Percentiles rank a stretch among this genome's conserved stretches.
Conservation (phyloP, 2,797 vertebrate genomes). For the Choloepus didactylus region DNA sequence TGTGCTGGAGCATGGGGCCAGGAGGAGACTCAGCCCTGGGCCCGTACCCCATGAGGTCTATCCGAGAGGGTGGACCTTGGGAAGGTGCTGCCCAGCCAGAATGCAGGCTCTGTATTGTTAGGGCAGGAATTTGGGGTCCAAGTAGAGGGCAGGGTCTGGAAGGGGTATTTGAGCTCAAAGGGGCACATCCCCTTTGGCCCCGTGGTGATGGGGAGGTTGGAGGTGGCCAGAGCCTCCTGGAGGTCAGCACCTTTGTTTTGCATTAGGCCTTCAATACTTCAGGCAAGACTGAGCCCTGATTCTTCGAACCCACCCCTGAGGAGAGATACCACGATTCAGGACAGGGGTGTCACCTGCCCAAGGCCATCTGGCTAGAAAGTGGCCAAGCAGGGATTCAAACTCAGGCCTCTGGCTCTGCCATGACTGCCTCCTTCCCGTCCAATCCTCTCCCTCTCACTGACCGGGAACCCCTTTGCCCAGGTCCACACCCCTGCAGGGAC, state of each 20-base stretch:
- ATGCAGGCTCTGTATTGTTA: neutral
- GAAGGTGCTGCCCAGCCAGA: neutral
- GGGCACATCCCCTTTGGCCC: neutral
- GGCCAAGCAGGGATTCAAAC: neutral
- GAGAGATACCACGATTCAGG: neutral
- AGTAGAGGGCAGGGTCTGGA: neutral
- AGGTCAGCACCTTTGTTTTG: neutral
- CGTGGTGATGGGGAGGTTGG: neutral
- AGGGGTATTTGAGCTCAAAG: rapidly evolving
- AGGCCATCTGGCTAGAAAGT: neutral
- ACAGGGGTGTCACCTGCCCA: neutral
- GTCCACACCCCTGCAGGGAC: neutral
- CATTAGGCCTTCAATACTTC: neutral
- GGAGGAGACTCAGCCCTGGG: neutral
- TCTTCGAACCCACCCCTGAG: too few species aligned
- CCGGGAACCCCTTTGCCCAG: neutral
- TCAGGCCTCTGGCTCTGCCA: neutral
- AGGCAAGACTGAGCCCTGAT: neutral
- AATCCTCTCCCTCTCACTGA: neutral
- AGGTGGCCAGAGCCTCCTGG: neutral
- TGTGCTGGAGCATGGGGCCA: neutral
- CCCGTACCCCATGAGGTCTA: rapidly evolving
- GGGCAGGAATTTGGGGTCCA: neutral
- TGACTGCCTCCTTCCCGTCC: neutral
- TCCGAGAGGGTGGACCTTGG: too few species aligned